Evolutionary conservation across 2,888 invertebrate genomes (phyloP), one percentile per base, ranked within the genome.

Genomic region (Panzeria rudis): DNA sequence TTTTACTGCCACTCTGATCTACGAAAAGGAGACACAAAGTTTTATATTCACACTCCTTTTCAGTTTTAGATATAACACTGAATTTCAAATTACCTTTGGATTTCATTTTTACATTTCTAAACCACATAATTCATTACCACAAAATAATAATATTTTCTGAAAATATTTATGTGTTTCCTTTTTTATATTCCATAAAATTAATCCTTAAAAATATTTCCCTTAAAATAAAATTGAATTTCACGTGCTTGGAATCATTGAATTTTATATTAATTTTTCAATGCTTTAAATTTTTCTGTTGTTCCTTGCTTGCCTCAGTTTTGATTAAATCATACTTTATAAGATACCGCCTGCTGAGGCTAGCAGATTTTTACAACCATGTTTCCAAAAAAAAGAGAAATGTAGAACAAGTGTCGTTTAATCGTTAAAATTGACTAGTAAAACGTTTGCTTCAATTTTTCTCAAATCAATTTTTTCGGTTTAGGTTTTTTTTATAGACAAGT

Each of bases 351-450:
- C 56, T 62, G 15, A 44, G 41, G 64, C 56, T 52, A 76, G 79
- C 54, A 29, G 44, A 56, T 71, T 71, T 78, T 66, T 84, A 69
- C 73, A 56, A 52, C 15, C 54, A 41, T 41, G 32, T 38, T 35
- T 11, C 47, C 17, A 23, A 17, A 52, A 11, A 38, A 17, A n/a
- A 32, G n/a, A 66, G 17, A 29, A 32, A 7, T 64, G 9, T 11
- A 29, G 41, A 47, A 66, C 85, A 85, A 85, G 75, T 85, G 78
- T 71, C 71, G 69, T 68, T 73, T 73, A 77, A 68, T 82, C 82
- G 82, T 82, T 71, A 75, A 75, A 79, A 71, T 85, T 64, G 64
- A 71, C 59, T 75, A 71, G 47, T 64, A 61, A 75, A 82, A 72
- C 50, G 64, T 35, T 62, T 75, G 62, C 44, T 17, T 32, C 47